phyloP scores from a whole-genome alignment of 2,797 vertebrate genomes.

The Heliangelus exortis region DNA sequence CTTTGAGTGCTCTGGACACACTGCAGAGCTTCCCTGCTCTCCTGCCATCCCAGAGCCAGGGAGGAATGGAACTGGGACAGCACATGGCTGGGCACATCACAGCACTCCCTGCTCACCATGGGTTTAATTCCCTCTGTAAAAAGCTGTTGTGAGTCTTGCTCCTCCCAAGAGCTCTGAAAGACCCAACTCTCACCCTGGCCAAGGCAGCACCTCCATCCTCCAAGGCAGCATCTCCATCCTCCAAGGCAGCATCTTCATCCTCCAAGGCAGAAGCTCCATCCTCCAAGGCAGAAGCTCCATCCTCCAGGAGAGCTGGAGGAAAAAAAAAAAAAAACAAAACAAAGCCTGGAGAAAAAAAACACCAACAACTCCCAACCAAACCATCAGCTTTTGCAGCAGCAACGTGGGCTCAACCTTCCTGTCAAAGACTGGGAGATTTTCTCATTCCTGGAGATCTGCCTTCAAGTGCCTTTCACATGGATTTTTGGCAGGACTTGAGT shows the following conservation, averaged over 20 bases:
- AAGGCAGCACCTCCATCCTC: too few species aligned
- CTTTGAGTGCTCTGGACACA: constrained; percentile 26
- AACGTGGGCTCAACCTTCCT: neutral
- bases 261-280: too few species aligned
- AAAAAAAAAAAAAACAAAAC: too few species aligned
- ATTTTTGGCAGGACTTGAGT: neutral
- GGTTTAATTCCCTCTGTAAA: neutral
- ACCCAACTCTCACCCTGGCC: too few species aligned
- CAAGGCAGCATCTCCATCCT: too few species aligned
- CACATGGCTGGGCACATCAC: neutral
- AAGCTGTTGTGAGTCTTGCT: neutral
- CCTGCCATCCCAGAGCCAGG: neutral
- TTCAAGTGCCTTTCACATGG: neutral
- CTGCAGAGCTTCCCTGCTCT: neutral
- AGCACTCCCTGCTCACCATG: accelerated
- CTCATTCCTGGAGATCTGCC: neutral
- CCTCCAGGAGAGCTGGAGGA: too few species aligned
- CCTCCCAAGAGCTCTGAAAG: accelerated
- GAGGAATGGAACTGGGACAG: constrained; percentile 1
- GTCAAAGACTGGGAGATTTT: neutral
- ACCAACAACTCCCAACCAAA: too few species aligned
- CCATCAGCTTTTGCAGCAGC: neutral
- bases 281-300: too few species aligned
- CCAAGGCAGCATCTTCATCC: too few species aligned
- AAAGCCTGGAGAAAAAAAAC: too few species aligned